These are phyloP conservation scores for Macroramphosus scolopax DNA, from an alignment of 2,797 vertebrate species.

Conservation along the genomic window DNA sequence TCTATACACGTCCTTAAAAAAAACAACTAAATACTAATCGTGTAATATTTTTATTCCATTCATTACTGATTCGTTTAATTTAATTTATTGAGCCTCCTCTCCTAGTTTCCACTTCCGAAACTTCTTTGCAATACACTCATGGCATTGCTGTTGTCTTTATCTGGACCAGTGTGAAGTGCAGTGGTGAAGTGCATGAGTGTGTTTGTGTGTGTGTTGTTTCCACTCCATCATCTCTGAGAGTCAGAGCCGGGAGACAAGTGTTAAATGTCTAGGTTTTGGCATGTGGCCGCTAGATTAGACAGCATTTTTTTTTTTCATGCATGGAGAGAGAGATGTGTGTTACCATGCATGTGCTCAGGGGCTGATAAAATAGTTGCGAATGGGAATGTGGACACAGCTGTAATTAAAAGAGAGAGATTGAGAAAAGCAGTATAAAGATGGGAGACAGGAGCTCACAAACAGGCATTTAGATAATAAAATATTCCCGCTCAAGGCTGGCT, in stretches of 20 bases:
- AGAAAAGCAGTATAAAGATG: conserved; percentile 11
- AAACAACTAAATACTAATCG: too few relatives aligned
- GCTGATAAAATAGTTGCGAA: conserved; percentile 37
- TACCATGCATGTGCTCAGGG: conserved; percentile 16
- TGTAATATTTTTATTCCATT: too few relatives aligned
- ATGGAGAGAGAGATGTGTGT: conserved; percentile 19
- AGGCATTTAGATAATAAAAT: conserved; percentile 6
- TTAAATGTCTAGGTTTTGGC: conserved; percentile 52
- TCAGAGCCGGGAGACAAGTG: conserved; percentile 33
- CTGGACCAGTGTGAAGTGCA: background rate
- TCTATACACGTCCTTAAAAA: too few relatives aligned
- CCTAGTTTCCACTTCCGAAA: too few relatives aligned
- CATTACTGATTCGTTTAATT: too few relatives aligned
- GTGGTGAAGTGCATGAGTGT: too few relatives aligned
- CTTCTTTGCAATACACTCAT: too few relatives aligned
- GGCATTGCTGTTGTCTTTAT: too few relatives aligned
- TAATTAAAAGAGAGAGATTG: conserved; percentile 5
- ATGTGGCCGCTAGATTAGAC: conserved; percentile 7
- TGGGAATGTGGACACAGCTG: conserved; percentile 40
- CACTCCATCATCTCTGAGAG: conserved; percentile 32
- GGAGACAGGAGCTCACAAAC: background rate
- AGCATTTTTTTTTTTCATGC: conserved; percentile 9
- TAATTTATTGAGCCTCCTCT: too few relatives aligned
- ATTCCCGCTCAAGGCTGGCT: conserved; percentile 14
- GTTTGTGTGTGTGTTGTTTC: conserved; percentile 5